Evolutionary conservation across 2,888 invertebrate genomes (phyloP), one percentile per base, ranked within the genome.

Genomic region (Lasioglossum oenotherae): DNA sequence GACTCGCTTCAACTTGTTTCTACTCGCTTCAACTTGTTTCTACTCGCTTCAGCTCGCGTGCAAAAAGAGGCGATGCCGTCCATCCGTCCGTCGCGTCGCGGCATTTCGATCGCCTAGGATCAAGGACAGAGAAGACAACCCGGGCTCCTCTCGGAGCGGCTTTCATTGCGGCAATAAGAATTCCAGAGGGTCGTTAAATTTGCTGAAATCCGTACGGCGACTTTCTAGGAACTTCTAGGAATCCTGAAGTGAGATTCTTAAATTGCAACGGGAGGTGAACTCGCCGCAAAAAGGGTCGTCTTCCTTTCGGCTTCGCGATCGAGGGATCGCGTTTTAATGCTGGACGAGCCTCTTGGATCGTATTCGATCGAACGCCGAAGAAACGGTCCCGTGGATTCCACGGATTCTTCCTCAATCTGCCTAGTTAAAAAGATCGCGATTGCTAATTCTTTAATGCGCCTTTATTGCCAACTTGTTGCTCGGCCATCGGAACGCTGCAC

Each of bases 31-130:
- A 2, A 53, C 53, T 23, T 23, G 53, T 8, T 53, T 23, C 53
- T 53, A 8, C 53, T 53, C 53, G 53, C 53, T 53, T 23, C 27
- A 16, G 72, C 80, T 46, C 60, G 57, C 57, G 46, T 49, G 76
- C 83, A 88, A 89, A 89, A 89, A 89, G 82, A 74, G 84, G 84
- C 82, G 86, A 74, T 74, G 38, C 53, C 85, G 78, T 73, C 14
- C 64, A 19, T 49, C 49, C 19, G 53, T 53, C 67, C 82, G 53
- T 69, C 78, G 49, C 53, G 46, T 44, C 49, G 38, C 49, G 86
- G 88, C 82, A 89, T 89, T 79, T 86, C 88, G 88, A 88, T 86
- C 82, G 86, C 78, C 88, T 89, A 88, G 88, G 84, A 84, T 88
- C 86, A 71, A 31, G 74, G 60, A 69, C 69, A 64, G 64, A 64